Base-by-base conservation (phyloP, 2,888 invertebrate species). In the Caenorhabditis sp. region DNA sequence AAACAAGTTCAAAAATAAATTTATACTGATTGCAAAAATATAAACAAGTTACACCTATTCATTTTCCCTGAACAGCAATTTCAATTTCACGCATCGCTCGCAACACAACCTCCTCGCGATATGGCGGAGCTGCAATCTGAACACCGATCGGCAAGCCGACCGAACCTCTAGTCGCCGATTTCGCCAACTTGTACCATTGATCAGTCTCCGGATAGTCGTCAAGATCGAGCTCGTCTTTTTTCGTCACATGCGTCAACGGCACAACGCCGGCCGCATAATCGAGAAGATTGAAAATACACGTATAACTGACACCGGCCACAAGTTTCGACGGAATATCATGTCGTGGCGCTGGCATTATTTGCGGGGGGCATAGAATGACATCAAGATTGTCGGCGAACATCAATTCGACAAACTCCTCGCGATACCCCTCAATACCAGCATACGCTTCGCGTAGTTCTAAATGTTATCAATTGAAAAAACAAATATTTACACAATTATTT, bases 261-360 rank as follows among this genome's bases (percentile, higher is more conserved):
- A 88, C 86, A 6, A 85, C 83, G 36, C 88, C 88, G 36, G 85
- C 86, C 6, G 88, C 88, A 57, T 84, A 88, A 77, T 89, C 88
- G 12, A 88, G 76, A 17, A 86, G 66, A 63, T 88, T 88, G 79
- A 76, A 88, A 36, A 88, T 60, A n/a, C 80, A 74, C 1, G 87
- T 88, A 77, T 85, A 87, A 50, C 79, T 82, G 43, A 78, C 75
- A 6, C 82, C 86, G 8, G 80, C 69, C 26, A 79, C 66, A n/a
- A 85, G 69, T 64, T 79, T 68, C 1, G 77, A 69, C 12, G 82
- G 81, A 43, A 76, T 71, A 24, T 81, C 74, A 62, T 83, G 83
- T 54, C 80, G 77, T 17, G 82, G 78, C 12, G 84, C 70, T 37
- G 75, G 69, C 67, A 70, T 70, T 24, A 70, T 59, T 19, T 65